Conservation (phyloP, 2,113 vertebrate species). For the Vombatus ursinus region DNA sequence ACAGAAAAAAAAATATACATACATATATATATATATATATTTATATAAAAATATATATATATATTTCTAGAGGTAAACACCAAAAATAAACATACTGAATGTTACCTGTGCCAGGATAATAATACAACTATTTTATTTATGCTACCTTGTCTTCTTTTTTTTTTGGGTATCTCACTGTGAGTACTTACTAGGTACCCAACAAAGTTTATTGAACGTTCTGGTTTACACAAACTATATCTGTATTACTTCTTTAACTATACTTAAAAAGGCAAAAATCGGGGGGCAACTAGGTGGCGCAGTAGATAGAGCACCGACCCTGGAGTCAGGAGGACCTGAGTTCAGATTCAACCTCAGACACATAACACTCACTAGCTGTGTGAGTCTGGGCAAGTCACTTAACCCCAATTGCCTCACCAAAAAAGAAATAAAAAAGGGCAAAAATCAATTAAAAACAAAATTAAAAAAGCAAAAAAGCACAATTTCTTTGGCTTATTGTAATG, state of each 20-base stretch:
- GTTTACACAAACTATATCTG: slow-evolving; percentile 36
- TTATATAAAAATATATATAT: no score
- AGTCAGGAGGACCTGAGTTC: no score
- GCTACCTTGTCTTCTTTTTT: not conserved
- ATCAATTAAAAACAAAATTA: slow-evolving; percentile 38
- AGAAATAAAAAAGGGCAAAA: no score
- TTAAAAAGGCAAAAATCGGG: not conserved
- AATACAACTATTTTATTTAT: not conserved
- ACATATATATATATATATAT: no score
- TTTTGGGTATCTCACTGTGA: slow-evolving; percentile 2
- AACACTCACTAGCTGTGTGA: no score
- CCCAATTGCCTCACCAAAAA: no score
- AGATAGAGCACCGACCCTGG: no score
- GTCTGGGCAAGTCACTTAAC: no score
- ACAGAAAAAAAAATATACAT: not conserved
- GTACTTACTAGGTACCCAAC: not conserved
- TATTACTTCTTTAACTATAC: slow-evolving; percentile 30
- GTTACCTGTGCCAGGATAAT: not conserved
- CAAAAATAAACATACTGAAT: not conserved
- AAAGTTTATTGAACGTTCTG: not conserved
- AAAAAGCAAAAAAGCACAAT: not conserved
- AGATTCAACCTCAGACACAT: no score
- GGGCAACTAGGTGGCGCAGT: no score
- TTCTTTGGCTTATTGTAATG: slow-evolving; percentile 22
- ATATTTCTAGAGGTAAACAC: not conserved